phyloP scores from a whole-genome alignment of 2,888 invertebrate genomes.

The Zootermopsis nevadensis region DNA sequence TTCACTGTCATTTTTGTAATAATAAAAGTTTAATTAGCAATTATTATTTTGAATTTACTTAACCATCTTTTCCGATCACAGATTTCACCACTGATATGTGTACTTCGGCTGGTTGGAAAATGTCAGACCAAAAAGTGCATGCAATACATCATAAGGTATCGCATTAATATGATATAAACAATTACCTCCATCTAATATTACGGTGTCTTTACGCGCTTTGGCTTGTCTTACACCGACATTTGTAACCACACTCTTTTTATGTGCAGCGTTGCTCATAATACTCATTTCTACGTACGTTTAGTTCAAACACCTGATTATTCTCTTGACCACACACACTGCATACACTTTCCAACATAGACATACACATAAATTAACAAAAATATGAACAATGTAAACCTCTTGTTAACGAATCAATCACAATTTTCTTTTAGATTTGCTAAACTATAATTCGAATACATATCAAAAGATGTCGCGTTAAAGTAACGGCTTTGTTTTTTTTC shows the following conservation, averaged over 20 bases:
- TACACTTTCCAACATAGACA: not conserved
- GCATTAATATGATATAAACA: not conserved
- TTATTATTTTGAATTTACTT: no score
- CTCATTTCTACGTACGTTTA: conserved; percentile 39
- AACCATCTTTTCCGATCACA: no score
- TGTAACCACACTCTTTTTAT: conserved; percentile 52
- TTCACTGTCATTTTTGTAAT: no score
- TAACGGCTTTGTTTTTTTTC: no score
- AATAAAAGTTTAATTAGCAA: no score
- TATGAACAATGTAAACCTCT: not conserved
- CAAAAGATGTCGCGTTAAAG: conserved; percentile 12
- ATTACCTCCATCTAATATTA: conserved; percentile 49
- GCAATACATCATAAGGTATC: no score
- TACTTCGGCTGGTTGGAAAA: no score
- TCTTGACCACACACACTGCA: not conserved
- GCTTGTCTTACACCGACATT: conserved; percentile 53
- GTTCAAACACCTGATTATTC: not conserved
- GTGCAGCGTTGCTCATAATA: conserved; percentile 49
- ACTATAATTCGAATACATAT: conserved; percentile 15
- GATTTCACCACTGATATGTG: not conserved
- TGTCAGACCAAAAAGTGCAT: no score
- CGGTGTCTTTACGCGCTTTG: conserved; percentile 50
- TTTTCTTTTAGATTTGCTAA: not conserved
- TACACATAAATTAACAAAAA: conserved; percentile 14
- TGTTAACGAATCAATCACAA: conserved; percentile 15